Conservation (phyloP, 2,113 vertebrate species). For the Halichoeres trimaculatus region DNA sequence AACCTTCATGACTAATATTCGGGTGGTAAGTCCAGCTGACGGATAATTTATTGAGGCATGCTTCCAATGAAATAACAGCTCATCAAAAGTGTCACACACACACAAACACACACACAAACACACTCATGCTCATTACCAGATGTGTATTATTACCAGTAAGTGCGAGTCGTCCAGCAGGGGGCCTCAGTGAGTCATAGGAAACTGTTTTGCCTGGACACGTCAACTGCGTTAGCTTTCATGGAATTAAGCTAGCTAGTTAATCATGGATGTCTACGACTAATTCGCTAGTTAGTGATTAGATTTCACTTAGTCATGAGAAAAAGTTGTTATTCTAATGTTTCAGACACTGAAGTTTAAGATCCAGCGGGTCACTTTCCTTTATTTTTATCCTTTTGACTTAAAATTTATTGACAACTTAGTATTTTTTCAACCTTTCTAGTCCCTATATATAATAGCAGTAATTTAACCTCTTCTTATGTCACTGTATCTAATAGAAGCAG, state of each 20-base stretch:
- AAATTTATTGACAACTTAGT: too few relatives aligned
- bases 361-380: constrained; percentile 44
- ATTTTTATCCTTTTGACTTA: neutral
- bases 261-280: constrained; percentile 11
- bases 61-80: neutral
- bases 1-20: constrained; percentile 31
- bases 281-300: constrained; percentile 57
- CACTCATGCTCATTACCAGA: constrained; percentile 27
- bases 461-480: too few relatives aligned
- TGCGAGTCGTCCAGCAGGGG: constrained; percentile 71
- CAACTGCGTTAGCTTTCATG: constrained; percentile 58
- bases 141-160: constrained; percentile 61
- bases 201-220: constrained; percentile 79
- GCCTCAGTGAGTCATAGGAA: constrained; percentile 80
- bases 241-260: constrained; percentile 29
- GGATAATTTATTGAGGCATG: neutral
- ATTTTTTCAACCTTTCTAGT: too few relatives aligned
- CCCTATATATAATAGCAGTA: too few relatives aligned
- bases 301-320: neutral
- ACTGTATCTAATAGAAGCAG: too few relatives aligned
- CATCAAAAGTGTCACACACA: neutral
- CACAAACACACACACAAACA: constrained; percentile 20
- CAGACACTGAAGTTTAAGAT: constrained; percentile 1
- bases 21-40: neutral
- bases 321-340: neutral